phyloP scores from a whole-genome alignment of 2,888 invertebrate species.

The Caenorhabditis japonica region DNA sequence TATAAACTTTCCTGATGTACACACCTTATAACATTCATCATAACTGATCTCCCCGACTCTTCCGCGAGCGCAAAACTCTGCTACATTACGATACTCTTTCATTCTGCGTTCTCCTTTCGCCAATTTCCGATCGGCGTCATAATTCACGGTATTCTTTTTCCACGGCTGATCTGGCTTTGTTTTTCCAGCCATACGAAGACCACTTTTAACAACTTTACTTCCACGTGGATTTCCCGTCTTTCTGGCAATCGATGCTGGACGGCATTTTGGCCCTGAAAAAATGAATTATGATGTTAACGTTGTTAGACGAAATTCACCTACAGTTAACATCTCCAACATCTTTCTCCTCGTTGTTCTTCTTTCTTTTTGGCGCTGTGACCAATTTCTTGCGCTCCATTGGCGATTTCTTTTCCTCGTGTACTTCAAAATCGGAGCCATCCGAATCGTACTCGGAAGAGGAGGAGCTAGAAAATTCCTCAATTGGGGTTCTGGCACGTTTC shows the following conservation, averaged over 20 bases:
- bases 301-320: not conserved
- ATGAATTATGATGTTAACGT: too few relatives aligned
- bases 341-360: conserved; percentile 7
- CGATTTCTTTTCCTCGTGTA: too few relatives aligned
- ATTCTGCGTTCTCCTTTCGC: conserved; percentile 51
- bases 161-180: conserved; percentile 48
- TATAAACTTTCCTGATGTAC: too few relatives aligned
- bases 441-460: too few relatives aligned
- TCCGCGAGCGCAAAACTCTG: conserved; percentile 28
- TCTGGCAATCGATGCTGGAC: conserved; percentile 31
- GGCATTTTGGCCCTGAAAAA: conserved; percentile 46
- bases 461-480: too few relatives aligned
- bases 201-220: conserved; percentile 9
- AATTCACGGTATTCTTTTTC: conserved; percentile 40
- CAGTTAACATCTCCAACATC: conserved; percentile 15
- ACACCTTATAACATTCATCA: conserved; percentile 39
- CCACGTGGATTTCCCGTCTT: conserved; percentile 37
- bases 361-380: too few relatives aligned
- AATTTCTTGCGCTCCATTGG: too few relatives aligned
- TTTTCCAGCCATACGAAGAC: conserved; percentile 32
- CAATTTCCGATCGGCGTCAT: conserved; percentile 41
- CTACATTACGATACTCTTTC: conserved; percentile 37
- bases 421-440: too few relatives aligned
- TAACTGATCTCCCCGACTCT: conserved; percentile 42
- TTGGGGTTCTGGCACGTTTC: too few relatives aligned